phyloP scores from a whole-genome alignment of 2,113 vertebrate genomes.

The Gallinago undulata region DNA sequence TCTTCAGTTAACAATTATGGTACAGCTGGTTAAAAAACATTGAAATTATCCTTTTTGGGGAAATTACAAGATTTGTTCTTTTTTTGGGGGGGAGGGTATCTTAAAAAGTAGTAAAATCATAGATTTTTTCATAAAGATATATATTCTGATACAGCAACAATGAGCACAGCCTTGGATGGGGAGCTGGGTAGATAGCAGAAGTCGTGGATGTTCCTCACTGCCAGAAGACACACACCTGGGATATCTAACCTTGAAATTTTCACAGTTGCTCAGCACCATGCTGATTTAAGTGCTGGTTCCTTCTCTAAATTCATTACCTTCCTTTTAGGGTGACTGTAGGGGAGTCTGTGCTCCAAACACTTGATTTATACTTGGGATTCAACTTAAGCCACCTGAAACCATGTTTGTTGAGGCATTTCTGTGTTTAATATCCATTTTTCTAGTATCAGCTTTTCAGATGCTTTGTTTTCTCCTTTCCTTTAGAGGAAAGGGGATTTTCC shows the following conservation, averaged over 20 bases:
- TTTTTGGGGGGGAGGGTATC: rapidly evolving
- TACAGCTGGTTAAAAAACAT: not conserved
- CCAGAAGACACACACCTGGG: not conserved
- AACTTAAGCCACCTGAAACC: not conserved
- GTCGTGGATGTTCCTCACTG: not conserved
- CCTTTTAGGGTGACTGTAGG: not conserved
- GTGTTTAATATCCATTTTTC: not conserved
- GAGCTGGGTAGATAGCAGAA: not conserved
- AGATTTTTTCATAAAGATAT: not conserved
- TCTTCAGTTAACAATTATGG: not conserved
- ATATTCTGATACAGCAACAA: not conserved
- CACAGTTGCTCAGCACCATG: not conserved
- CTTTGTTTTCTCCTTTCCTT: not conserved
- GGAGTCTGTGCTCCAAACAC: rapidly evolving
- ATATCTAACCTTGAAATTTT: not conserved
- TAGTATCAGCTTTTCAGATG: not conserved
- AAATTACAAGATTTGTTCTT: rapidly evolving
- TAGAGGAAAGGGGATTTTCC: not conserved
- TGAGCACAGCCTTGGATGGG: not conserved
- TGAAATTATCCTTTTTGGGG: rapidly evolving
- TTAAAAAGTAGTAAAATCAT: not conserved
- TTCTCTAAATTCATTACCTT: not conserved
- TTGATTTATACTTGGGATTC: not conserved
- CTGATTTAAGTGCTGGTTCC: not conserved
- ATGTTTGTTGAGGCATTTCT: not conserved